phyloP scores from a whole-genome alignment of 2,113 vertebrate genomes.

The Rhynchopsitta pachyrhyncha region DNA sequence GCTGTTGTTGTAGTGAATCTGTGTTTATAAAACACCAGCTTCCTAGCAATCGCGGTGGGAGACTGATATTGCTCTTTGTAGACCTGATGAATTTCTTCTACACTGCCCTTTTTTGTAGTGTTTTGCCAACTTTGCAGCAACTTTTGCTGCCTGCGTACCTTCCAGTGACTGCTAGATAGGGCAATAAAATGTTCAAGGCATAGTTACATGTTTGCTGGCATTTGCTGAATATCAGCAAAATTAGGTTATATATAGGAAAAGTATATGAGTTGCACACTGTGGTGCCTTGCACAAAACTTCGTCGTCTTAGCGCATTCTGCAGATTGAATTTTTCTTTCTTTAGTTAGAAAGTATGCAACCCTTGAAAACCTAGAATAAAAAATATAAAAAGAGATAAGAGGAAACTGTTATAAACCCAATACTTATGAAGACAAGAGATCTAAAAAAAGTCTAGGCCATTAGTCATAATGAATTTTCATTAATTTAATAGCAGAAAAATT shows the following conservation, averaged over 20 bases:
- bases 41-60: neutral
- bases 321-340: neutral
- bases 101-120: neutral
- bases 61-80: neutral
- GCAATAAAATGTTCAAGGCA: neutral
- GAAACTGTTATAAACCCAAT: neutral
- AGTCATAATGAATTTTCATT: slow-evolving; percentile 13
- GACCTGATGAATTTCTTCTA: neutral
- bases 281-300: neutral
- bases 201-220: neutral
- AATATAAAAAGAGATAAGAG: neutral
- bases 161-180: neutral
- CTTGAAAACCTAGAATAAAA: neutral
- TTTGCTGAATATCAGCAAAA: neutral
- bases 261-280: neutral
- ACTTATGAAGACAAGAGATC: neutral
- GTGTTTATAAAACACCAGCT: neutral
- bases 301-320: neutral
- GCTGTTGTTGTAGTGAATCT: neutral
- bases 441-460: neutral
- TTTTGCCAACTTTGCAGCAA: neutral
- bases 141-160: neutral
- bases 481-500: neutral
- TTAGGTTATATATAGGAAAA: neutral
- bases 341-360: neutral